Conservation (phyloP, 2,888 invertebrate genomes). For the Auanema sp. region DNA sequence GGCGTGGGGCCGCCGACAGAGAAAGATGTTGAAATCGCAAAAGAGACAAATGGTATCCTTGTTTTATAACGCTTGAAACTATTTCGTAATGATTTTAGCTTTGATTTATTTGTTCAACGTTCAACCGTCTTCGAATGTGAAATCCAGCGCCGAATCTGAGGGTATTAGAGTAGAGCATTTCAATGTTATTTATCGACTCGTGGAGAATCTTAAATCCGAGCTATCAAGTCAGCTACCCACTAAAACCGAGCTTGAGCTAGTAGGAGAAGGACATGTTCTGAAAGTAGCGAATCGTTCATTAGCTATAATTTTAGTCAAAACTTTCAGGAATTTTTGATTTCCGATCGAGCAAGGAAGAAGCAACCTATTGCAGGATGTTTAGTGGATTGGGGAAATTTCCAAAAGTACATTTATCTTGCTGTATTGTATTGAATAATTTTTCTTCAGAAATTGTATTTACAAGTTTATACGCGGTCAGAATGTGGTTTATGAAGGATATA, state of each 20-base stretch:
- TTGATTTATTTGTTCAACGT: conserved; percentile 88
- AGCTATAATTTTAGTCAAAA: neutral
- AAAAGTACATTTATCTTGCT: conserved; percentile 42
- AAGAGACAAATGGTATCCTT: conserved; percentile 30
- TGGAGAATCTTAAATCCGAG: conserved; percentile 82
- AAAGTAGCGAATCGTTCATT: conserved; percentile 24
- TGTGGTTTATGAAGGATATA: conserved; percentile 50
- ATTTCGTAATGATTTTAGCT: conserved; percentile 69
- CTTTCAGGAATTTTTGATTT: conserved; percentile 68
- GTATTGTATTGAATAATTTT: neutral
- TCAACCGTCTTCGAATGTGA: conserved; percentile 63
- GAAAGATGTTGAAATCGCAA: conserved; percentile 81
- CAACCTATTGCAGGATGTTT: conserved; percentile 66
- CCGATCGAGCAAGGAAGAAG: conserved; percentile 76
- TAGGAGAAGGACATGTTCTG: conserved; percentile 71
- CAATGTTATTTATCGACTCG: conserved; percentile 85
- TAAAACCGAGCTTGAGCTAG: conserved; percentile 76
- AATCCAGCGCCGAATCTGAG: conserved; percentile 69
- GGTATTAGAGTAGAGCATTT: conserved; percentile 74
- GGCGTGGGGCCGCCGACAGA: conserved; percentile 85
- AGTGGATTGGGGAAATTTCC: conserved; percentile 61
- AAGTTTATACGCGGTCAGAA: conserved; percentile 41
- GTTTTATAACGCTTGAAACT: neutral
- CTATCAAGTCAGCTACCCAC: conserved; percentile 77
- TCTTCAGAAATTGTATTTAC: conserved; percentile 36